phyloP scores from a whole-genome alignment of 1,140 invertebrate genomes.

The Phocides pigmalion region DNA sequence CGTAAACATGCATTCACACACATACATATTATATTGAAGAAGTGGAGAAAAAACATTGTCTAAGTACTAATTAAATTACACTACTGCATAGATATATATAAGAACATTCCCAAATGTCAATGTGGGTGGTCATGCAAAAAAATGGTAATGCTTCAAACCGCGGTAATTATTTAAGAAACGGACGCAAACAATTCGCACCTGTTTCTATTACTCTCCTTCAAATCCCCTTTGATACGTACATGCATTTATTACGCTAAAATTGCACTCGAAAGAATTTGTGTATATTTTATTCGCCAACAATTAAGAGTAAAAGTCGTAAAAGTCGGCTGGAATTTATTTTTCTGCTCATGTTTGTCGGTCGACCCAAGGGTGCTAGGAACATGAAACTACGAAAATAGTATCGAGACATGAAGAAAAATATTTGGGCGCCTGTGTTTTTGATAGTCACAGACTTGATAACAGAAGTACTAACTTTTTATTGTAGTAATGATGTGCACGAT shows the following conservation, averaged over 20 bases:
- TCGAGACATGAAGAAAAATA: constrained; percentile 31
- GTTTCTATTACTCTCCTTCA: neutral
- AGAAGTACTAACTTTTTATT: no score
- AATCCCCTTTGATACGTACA: neutral
- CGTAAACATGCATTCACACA: no score
- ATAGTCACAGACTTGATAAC: neutral
- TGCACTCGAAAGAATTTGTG: constrained; percentile 32
- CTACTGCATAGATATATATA: no score
- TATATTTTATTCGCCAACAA: constrained; percentile 41
- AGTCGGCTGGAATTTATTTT: constrained; percentile 38
- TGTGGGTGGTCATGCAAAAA: neutral
- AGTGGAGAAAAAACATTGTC: no score
- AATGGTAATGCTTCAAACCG: constrained; percentile 2
- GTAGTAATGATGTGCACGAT: no score
- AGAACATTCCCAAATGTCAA: neutral
- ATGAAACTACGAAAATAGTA: constrained; percentile 31
- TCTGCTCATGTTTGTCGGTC: constrained; percentile 43
- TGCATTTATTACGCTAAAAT: constrained; percentile 23
- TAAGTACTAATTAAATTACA: no score
- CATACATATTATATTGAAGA: no score
- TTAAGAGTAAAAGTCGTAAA: constrained; percentile 36
- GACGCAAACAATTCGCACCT: constrained; percentile 10
- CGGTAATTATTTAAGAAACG: neutral
- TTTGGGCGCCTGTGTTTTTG: constrained; percentile 26
- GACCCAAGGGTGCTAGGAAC: constrained; percentile 43